phyloP scores from a whole-genome alignment of 92 coral and sea anemone genomes.

The Actinostola sp. region DNA sequence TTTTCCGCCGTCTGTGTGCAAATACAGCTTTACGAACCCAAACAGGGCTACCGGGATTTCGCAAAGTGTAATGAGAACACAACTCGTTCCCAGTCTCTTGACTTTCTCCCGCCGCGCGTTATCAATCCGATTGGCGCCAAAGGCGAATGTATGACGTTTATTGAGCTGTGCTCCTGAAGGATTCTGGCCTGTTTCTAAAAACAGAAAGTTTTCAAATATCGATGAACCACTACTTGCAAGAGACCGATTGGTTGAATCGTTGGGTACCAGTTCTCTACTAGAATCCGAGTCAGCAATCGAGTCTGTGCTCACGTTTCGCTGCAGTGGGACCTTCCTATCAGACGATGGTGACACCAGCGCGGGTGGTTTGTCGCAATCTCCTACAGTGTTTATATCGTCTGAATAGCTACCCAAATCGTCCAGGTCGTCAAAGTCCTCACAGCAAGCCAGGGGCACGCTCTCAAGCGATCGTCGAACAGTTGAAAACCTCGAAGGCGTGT shows the following conservation, averaged over 20 bases:
- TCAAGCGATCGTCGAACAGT: constrained; percentile 77
- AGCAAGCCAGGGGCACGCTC: constrained; percentile 38
- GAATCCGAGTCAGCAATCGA: constrained; percentile 17
- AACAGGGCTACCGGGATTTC: constrained; percentile 28
- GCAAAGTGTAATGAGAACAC: constrained; percentile 13
- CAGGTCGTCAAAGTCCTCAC: constrained; percentile 46
- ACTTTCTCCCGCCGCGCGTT: constrained; percentile 8
- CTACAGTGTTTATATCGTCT: constrained; percentile 9
- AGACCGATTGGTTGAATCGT: constrained; percentile 11
- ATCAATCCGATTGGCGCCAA: constrained; percentile 17
- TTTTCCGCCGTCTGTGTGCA: constrained; percentile 18
- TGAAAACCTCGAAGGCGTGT: constrained; percentile 72
- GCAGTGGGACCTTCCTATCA: neutral
- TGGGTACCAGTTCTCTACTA: neutral
- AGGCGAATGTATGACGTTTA: constrained; percentile 43
- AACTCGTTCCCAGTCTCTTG: constrained; percentile 26
- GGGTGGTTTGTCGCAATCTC: neutral
- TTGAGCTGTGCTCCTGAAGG: constrained; percentile 2
- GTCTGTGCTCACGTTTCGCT: neutral
- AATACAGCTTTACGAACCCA: constrained; percentile 37
- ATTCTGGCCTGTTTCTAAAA: constrained; percentile 16
- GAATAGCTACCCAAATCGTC: constrained; percentile 18
- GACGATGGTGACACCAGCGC: constrained; percentile 11
- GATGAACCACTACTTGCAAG: constrained; percentile 39
- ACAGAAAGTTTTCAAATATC: constrained; percentile 29